Percentiles rank a stretch among this genome's conserved stretches.
Evolutionary conservation across 1,140 invertebrate species (phyloP).

Genomic region (Himalopsyche phryganea): DNA sequence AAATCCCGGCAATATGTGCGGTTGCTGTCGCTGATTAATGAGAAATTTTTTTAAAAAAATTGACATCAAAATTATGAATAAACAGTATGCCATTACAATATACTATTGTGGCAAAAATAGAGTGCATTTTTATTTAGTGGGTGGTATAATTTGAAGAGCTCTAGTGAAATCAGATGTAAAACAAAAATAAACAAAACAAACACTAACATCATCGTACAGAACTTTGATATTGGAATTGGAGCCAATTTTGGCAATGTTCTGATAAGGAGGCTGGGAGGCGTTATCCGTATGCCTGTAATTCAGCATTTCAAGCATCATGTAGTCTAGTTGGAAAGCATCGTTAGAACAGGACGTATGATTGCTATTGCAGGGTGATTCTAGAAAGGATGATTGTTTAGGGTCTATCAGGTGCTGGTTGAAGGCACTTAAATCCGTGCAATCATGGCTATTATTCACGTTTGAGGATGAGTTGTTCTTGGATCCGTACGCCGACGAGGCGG

Average conservation of each 20-base stretch:
- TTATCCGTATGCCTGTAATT: neutral
- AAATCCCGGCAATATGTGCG: too few relatives aligned
- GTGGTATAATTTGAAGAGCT: too few relatives aligned
- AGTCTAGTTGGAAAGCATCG: slow-evolving; percentile 1
- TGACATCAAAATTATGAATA: too few relatives aligned
- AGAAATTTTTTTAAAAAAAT: too few relatives aligned
- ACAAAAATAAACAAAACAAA: slow-evolving; percentile 16
- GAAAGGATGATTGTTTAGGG: neutral
- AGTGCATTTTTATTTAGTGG: too few relatives aligned
- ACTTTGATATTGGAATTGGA: slow-evolving; percentile 31
- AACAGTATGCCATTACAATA: too few relatives aligned
- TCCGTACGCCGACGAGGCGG: neutral
- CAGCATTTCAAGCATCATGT: slow-evolving; percentile 2
- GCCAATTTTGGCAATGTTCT: slow-evolving; percentile 5
- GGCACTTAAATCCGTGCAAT: slow-evolving; percentile 2
- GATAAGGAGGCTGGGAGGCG: neutral
- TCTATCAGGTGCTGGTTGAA: slow-evolving; percentile 12
- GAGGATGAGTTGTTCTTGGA: neutral
- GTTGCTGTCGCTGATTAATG: too few relatives aligned
- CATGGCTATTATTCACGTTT: slow-evolving; percentile 17
- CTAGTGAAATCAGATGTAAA: too few relatives aligned
- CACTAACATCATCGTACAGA: slow-evolving; percentile 38
- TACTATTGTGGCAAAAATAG: too few relatives aligned
- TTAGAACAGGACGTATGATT: slow-evolving; percentile 8
- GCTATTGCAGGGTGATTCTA: slow-evolving; percentile 12